phyloP scores from a whole-genome alignment of 92 coral and sea anemone genomes.

The Porites evermanni region DNA sequence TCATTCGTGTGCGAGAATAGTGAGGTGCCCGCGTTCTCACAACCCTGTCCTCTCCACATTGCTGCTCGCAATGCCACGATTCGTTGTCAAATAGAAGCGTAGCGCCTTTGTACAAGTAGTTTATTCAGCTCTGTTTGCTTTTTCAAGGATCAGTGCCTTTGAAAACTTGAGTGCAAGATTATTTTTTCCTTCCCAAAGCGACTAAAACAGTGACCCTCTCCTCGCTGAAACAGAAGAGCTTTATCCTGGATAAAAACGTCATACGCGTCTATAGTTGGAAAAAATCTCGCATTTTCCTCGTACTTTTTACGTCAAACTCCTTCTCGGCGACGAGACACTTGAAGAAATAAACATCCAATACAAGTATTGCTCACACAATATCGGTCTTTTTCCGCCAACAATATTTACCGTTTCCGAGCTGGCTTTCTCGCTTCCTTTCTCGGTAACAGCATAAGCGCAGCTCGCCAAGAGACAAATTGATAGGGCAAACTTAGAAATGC shows the following conservation, averaged over 20 bases:
- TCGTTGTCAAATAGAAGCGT: neutral
- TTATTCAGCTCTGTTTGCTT: neutral
- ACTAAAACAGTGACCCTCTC: neutral
- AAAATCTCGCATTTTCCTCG: neutral
- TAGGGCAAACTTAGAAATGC: neutral
- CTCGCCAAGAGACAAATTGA: neutral
- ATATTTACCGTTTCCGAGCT: neutral
- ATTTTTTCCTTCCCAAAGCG: neutral
- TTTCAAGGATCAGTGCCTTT: neutral
- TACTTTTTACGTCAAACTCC: slow-evolving; percentile 19
- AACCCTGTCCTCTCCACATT: neutral
- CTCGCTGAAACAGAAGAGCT: neutral
- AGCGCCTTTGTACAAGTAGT: neutral
- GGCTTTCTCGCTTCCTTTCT: neutral
- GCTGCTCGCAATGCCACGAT: neutral
- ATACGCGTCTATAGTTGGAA: neutral
- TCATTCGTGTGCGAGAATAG: neutral
- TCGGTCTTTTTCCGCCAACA: neutral
- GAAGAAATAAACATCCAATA: slow-evolving; percentile 29
- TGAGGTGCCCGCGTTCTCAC: neutral
- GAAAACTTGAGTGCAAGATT: neutral
- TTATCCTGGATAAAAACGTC: neutral
- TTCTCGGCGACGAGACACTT: slow-evolving; percentile 26
- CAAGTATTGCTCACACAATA: neutral
- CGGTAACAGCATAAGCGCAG: neutral